phyloP scores from a whole-genome alignment of 2,113 vertebrate species.

The Seriola rivoliana region DNA sequence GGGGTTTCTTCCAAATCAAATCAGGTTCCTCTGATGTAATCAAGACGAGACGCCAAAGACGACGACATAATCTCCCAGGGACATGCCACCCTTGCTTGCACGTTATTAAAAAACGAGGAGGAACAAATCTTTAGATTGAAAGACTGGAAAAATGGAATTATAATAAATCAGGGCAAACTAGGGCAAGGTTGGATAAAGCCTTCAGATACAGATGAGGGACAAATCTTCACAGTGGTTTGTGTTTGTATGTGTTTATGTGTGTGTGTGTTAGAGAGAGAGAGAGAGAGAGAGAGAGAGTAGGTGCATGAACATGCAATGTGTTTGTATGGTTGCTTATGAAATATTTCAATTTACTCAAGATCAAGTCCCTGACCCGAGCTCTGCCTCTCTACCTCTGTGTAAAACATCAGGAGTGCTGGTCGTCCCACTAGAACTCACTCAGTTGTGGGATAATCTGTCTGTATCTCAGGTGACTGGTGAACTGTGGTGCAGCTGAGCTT shows the following conservation, averaged over 20 bases:
- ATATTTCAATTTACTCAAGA: slow-evolving; percentile 73
- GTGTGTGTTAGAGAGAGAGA: slow-evolving; percentile 12
- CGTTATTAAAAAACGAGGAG: slow-evolving; percentile 82
- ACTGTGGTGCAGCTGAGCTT: slow-evolving; percentile 3
- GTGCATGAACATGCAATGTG: slow-evolving; percentile 36
- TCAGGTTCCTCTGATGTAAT: slow-evolving; percentile 83
- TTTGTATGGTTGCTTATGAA: slow-evolving; percentile 57
- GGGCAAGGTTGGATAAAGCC: slow-evolving; percentile 84
- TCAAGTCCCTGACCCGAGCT: slow-evolving; percentile 60
- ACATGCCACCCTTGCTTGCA: slow-evolving; percentile 73
- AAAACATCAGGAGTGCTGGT: neutral
- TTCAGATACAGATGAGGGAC: slow-evolving; percentile 77
- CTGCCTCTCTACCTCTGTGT: slow-evolving; percentile 32
- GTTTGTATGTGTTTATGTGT: slow-evolving; percentile 48
- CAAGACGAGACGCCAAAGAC: slow-evolving; percentile 81
- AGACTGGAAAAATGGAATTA: slow-evolving; percentile 86
- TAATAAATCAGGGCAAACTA: slow-evolving; percentile 78
- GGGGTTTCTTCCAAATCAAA: slow-evolving; percentile 83
- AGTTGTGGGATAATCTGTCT: slow-evolving; percentile 12
- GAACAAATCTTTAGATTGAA: slow-evolving; percentile 86
- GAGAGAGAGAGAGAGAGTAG: neutral
- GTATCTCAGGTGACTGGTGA: slow-evolving; percentile 21
- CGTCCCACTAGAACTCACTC: slow-evolving; percentile 10
- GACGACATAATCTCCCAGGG: slow-evolving; percentile 78
- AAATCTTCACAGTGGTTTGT: slow-evolving; percentile 78